A percentile compares a stretch with the other conserved stretches of the same genome.
Evolutionary conservation across 2,888 invertebrate species (phyloP).

Genomic region (Baronia brevicornis): DNA sequence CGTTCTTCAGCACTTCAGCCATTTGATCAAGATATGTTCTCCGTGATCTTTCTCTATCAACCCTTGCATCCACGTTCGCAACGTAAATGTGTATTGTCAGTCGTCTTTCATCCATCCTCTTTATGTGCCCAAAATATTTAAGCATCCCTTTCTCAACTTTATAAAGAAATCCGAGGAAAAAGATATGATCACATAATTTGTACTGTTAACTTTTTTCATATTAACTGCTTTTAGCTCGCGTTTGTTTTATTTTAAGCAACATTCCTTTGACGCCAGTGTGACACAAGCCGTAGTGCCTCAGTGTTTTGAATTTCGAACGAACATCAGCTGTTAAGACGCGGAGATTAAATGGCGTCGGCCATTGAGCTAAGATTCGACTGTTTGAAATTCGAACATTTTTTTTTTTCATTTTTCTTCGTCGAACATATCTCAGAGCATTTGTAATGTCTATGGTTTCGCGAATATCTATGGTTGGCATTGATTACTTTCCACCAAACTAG

Average conservation of each 20-base stretch:
- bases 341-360: conserved; percentile 67
- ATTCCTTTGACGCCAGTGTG: conserved; percentile 1
- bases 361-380: conserved; percentile 59
- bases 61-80: too few species aligned
- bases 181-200: conserved; percentile 2
- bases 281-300: not conserved
- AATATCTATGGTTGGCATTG: not conserved
- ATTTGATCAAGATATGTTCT: too few species aligned
- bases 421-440: too few species aligned
- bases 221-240: too few species aligned
- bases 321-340: conserved; percentile 68
- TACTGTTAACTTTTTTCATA: not conserved
- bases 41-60: too few species aligned
- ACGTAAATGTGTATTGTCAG: too few species aligned
- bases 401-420: conserved; percentile 35
- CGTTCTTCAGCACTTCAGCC: too few species aligned
- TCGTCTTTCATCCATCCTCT: too few species aligned
- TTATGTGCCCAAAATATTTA: too few species aligned
- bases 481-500: not conserved
- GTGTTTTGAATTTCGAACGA: conserved; percentile 53
- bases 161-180: too few species aligned
- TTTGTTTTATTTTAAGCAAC: not conserved
- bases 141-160: too few species aligned
- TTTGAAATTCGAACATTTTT: conserved; percentile 49
- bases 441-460: too few species aligned